These are phyloP conservation scores for Molossus alvarezi DNA, from an alignment of 2,797 vertebrate genomes.

Conservation along the genomic window DNA sequence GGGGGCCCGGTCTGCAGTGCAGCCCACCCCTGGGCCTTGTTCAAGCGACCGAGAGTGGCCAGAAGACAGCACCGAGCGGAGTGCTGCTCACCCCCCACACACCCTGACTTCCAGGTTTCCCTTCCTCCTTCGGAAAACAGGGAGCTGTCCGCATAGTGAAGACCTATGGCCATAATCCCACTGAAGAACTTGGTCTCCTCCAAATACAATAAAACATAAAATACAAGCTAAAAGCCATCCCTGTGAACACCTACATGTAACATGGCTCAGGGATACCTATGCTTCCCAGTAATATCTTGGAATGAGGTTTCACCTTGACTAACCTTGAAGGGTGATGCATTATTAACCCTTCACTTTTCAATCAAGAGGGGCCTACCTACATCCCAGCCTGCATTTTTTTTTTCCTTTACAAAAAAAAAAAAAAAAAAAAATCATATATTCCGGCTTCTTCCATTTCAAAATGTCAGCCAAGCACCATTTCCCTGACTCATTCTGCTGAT, in stretches of 20 bases:
- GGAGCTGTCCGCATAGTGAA: neutral
- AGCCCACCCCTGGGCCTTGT: slow-evolving; percentile 32
- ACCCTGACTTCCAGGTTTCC: neutral
- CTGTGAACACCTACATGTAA: neutral
- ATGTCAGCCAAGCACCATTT: slow-evolving; percentile 84
- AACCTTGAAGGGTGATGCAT: slow-evolving; percentile 96
- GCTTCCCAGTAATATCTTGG: neutral
- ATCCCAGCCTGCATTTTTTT: neutral
- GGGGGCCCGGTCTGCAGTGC: neutral
- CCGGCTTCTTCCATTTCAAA: slow-evolving; percentile 78
- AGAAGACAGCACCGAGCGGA: slow-evolving; percentile 76
- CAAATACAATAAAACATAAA: neutral
- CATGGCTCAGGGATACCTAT: slow-evolving; percentile 65
- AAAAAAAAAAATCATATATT: neutral
- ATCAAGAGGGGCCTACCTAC: slow-evolving; percentile 13
- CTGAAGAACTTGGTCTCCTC: neutral
- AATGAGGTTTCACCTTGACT: slow-evolving; percentile 93
- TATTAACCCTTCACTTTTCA: slow-evolving; percentile 93
- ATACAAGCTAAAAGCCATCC: neutral
- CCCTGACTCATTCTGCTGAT: slow-evolving; percentile 79
- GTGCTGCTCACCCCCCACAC: slow-evolving; percentile 66
- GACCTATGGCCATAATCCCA: neutral
- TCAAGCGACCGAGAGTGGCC: slow-evolving; percentile 80
- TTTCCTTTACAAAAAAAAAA: neutral
- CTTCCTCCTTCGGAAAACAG: neutral